Evolutionary conservation across 2,113 vertebrate genomes (phyloP).

Genomic region (Petrocephalus zakoni): DNA sequence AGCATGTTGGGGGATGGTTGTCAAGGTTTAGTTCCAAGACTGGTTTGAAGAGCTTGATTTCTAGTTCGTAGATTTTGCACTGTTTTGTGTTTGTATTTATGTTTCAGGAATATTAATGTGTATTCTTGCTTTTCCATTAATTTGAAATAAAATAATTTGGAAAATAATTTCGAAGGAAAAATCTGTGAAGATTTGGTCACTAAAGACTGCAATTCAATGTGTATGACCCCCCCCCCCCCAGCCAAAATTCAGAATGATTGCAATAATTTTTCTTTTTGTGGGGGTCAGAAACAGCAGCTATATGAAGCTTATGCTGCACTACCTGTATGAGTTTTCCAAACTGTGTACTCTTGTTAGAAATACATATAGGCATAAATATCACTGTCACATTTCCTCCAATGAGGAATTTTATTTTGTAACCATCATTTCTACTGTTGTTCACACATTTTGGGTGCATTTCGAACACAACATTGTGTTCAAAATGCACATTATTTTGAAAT

Average conservation of each 20-base stretch:
- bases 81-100: slow-evolving; percentile 34
- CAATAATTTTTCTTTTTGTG: neutral
- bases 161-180: slow-evolving; percentile 33
- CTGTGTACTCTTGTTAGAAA: neutral
- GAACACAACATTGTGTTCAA: neutral
- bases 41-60: slow-evolving; percentile 24
- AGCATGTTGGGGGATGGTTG: neutral
- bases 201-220: slow-evolving; percentile 29
- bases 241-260: neutral
- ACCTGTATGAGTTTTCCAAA: slow-evolving; percentile 8
- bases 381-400: neutral
- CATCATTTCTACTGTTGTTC: neutral
- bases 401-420: neutral
- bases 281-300: neutral
- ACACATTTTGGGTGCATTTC: neutral
- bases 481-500: neutral
- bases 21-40: neutral
- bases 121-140: slow-evolving; percentile 54
- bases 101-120: slow-evolving; percentile 22
- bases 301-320: slow-evolving; percentile 42
- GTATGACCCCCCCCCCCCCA: neutral
- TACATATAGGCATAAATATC: neutral
- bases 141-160: slow-evolving; percentile 50
- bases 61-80: slow-evolving; percentile 33
- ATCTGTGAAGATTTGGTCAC: slow-evolving; percentile 53